These are phyloP conservation scores for Halictus rubicundus DNA, from an alignment of 1,140 invertebrate genomes.

Conservation along the genomic window DNA sequence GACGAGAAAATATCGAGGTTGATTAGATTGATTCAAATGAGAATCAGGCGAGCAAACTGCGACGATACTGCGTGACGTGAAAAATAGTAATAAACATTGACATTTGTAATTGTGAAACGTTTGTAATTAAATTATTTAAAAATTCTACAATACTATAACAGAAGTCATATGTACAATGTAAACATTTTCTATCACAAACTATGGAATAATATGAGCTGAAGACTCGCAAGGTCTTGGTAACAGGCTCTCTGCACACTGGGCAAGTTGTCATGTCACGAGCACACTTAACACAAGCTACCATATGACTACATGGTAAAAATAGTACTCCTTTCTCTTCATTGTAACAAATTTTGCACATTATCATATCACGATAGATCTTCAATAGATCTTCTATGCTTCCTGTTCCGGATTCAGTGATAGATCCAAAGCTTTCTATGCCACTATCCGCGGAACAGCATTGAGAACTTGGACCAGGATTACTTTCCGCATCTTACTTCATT, in stretches of 20 bases:
- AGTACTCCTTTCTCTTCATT: slow-evolving; percentile 90
- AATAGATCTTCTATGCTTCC: slow-evolving; percentile 23
- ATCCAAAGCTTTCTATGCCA: slow-evolving; percentile 27
- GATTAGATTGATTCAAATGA: no score
- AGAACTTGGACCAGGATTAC: slow-evolving; percentile 65
- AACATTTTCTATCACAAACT: slow-evolving; percentile 35
- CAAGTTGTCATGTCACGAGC: slow-evolving; percentile 89
- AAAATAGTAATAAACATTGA: no score
- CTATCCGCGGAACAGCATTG: slow-evolving; percentile 37
- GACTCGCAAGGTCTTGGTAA: slow-evolving; percentile 88
- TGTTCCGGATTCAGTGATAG: no score
- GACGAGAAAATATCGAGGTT: no score
- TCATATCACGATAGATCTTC: slow-evolving; percentile 81
- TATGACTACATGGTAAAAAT: slow-evolving; percentile 94
- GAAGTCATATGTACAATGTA: slow-evolving; percentile 13
- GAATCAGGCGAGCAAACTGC: no score
- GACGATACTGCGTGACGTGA: no score
- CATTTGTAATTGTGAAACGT: no score
- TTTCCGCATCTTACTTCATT: slow-evolving; percentile 53
- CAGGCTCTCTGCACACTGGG: slow-evolving; percentile 89
- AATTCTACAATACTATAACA: slow-evolving; percentile 14
- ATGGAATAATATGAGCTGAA: slow-evolving; percentile 85
- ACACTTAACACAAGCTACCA: slow-evolving; percentile 92
- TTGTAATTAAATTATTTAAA: no score
- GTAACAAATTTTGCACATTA: slow-evolving; percentile 89